phyloP scores from a whole-genome alignment of 64 coral and sea anemone species.

The Acropora tenuis region DNA sequence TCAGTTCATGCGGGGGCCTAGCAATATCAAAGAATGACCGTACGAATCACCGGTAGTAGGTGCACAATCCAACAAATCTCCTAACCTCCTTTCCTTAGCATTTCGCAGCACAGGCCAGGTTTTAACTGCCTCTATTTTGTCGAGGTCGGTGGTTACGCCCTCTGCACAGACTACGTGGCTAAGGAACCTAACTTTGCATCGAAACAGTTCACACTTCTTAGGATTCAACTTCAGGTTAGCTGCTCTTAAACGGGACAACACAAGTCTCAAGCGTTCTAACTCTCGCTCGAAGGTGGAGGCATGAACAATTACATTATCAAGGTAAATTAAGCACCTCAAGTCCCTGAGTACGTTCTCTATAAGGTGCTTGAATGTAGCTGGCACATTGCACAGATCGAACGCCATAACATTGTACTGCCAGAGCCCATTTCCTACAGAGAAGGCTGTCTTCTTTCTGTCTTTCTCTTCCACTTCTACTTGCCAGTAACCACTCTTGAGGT shows the following conservation, averaged over 20 bases:
- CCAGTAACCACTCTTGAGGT: conserved; percentile 50
- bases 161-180: conserved; percentile 41
- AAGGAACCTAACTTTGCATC: conserved; percentile 41
- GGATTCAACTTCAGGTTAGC: conserved; percentile 55
- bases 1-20: conserved; percentile 46
- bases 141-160: conserved; percentile 45
- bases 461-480: conserved; percentile 32
- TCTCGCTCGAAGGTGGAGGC: conserved; percentile 24
- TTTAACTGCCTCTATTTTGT: conserved; percentile 45
- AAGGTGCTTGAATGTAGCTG: conserved; percentile 47
- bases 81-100: conserved; percentile 22
- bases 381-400: conserved; percentile 36
- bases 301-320: conserved; percentile 61
- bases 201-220: conserved; percentile 62
- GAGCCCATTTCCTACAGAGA: conserved; percentile 42
- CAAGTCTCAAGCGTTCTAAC: neutral
- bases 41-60: conserved; percentile 58
- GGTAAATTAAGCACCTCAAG: conserved; percentile 17
- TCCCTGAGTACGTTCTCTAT: conserved; percentile 50
- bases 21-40: conserved; percentile 18
- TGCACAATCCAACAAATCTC: conserved; percentile 47
- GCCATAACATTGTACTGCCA: conserved; percentile 55
- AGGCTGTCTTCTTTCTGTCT: conserved; percentile 54
- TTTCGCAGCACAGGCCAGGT: conserved; percentile 25
- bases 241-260: conserved; percentile 18